Evolutionary conservation across 2,888 invertebrate genomes (phyloP).

Genomic region (Drosophila rubida): DNA sequence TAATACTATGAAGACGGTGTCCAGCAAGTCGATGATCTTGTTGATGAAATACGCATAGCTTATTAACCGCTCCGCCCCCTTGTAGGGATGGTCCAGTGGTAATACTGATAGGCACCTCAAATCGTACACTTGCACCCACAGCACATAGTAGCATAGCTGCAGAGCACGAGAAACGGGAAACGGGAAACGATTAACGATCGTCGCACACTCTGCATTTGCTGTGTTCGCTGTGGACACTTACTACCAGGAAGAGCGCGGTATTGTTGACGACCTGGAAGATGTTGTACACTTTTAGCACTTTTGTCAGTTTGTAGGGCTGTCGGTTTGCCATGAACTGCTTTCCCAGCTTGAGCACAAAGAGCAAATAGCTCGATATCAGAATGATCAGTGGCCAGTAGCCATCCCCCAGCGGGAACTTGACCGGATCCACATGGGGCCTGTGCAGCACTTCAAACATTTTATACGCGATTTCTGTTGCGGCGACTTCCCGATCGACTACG

Average conservation of each 20-base stretch:
- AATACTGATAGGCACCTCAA: conserved; percentile 32
- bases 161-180: neutral
- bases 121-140: neutral
- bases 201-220: neutral
- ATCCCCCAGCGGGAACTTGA: conserved; percentile 87
- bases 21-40: conserved; percentile 56
- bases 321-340: conserved; percentile 90
- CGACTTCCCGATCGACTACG: neutral
- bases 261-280: conserved; percentile 94
- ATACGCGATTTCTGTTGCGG: neutral
- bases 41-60: conserved; percentile 38
- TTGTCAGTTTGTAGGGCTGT: conserved; percentile 90
- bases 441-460: conserved; percentile 43
- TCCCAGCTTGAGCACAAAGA: conserved; percentile 90
- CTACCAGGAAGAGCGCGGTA: conserved; percentile 85
- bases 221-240: neutral
- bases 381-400: conserved; percentile 89
- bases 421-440: conserved; percentile 45
- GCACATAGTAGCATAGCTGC: neutral
- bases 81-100: conserved; percentile 28
- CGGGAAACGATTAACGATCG: neutral
- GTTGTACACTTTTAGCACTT: conserved; percentile 91
- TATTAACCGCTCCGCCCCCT: conserved; percentile 33
- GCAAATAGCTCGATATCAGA: conserved; percentile 88
- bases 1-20: conserved; percentile 63